Evolutionary conservation across 23 tunicate species (phyloP).

Genomic region (Trididemnum miniatum): DNA sequence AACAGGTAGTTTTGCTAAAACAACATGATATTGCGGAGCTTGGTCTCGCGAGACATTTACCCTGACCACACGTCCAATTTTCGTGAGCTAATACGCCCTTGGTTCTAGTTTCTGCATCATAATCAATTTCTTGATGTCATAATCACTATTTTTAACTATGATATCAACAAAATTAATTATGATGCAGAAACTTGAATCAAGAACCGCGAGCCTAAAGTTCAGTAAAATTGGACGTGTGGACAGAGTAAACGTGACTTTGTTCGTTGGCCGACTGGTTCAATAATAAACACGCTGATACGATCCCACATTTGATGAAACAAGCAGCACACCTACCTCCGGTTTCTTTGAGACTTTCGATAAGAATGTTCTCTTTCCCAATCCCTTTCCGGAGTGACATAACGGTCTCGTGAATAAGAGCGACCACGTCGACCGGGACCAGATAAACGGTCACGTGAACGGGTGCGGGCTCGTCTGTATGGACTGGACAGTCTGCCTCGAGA

Average conservation of each 20-base stretch:
- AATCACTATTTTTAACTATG: too few species aligned
- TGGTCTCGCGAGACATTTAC: too few species aligned
- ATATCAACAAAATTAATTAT: too few species aligned
- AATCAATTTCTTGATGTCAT: too few species aligned
- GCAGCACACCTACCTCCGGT: not conserved
- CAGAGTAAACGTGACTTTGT: not conserved
- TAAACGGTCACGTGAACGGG: not conserved
- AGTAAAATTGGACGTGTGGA: too few species aligned
- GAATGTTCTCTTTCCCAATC: not conserved
- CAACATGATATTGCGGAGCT: too few species aligned
- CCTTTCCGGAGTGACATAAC: not conserved
- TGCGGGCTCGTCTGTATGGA: not conserved
- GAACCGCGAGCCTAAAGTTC: too few species aligned
- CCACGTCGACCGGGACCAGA: not conserved
- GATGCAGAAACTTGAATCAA: too few species aligned
- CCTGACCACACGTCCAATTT: too few species aligned
- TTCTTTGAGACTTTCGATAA: not conserved
- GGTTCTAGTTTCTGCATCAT: too few species aligned
- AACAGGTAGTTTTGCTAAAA: too few species aligned
- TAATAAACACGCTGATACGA: not conserved
- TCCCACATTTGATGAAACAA: not conserved
- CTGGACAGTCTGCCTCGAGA: not conserved
- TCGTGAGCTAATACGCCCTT: too few species aligned
- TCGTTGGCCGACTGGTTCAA: not conserved
- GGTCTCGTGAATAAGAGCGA: not conserved